Percentiles rank a stretch among this genome's conserved stretches.
phyloP scores from a whole-genome alignment of 2,113 vertebrate species.

The Numenius arquata region DNA sequence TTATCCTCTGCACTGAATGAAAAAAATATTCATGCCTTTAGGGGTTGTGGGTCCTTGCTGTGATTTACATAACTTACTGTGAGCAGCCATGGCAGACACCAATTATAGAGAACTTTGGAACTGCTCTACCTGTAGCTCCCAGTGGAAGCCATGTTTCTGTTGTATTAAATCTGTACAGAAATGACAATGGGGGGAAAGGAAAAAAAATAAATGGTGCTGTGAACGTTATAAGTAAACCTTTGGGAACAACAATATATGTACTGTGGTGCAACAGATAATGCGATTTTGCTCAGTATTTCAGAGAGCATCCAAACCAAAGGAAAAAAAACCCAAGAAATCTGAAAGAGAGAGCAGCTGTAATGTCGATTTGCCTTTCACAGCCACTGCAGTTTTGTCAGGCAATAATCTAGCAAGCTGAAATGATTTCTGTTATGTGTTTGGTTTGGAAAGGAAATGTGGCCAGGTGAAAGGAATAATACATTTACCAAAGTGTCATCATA shows the following conservation, averaged over 20 bases:
- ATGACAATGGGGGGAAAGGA: constrained; percentile 41
- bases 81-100: constrained; percentile 59
- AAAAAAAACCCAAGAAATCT: background rate
- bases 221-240: constrained; percentile 58
- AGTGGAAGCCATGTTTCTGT: constrained; percentile 69
- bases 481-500: background rate
- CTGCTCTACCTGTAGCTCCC: constrained; percentile 66
- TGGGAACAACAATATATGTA: constrained; percentile 58
- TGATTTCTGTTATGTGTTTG: background rate
- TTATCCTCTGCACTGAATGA: constrained; percentile 57
- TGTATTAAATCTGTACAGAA: constrained; percentile 66
- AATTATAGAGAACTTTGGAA: constrained; percentile 68
- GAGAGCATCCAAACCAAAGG: constrained; percentile 23
- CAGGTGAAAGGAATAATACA: background rate
- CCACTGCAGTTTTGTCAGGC: background rate
- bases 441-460: background rate
- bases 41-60: constrained; percentile 59
- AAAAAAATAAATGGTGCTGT: constrained; percentile 44
- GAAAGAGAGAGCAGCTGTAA: constrained; percentile 9
- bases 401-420: constrained; percentile 11
- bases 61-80: constrained; percentile 72
- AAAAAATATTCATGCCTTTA: constrained; percentile 60
- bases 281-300: constrained; percentile 29
- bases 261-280: constrained; percentile 15
- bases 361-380: background rate